Evolutionary conservation across 2,888 invertebrate species (phyloP).

Genomic region (Malthinus seriepunctatus): DNA sequence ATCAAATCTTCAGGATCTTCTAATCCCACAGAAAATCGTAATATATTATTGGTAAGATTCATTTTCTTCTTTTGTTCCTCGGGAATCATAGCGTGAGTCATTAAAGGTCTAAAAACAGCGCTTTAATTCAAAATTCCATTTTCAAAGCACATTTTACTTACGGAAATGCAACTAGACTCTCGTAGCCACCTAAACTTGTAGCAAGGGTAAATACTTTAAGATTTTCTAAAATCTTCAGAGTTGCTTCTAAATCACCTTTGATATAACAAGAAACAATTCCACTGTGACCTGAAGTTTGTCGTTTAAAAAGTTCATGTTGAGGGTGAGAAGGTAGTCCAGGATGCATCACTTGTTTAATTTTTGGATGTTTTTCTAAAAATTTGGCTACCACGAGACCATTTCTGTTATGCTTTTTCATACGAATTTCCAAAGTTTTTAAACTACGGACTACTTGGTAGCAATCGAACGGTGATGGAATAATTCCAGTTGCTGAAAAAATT

Average conservation of each 20-base stretch:
- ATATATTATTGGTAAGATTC: slow-evolving; percentile 81
- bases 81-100: slow-evolving; percentile 95
- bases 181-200: slow-evolving; percentile 90
- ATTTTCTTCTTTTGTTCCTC: slow-evolving; percentile 69
- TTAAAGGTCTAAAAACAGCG: slow-evolving; percentile 70
- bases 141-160: slow-evolving; percentile 55
- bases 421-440: slow-evolving; percentile 85
- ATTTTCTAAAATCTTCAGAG: slow-evolving; percentile 68
- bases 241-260: slow-evolving; percentile 70
- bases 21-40: slow-evolving; percentile 88
- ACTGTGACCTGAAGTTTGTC: slow-evolving; percentile 80
- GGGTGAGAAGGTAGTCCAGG: slow-evolving; percentile 83
- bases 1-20: slow-evolving; percentile 87
- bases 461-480: slow-evolving; percentile 94
- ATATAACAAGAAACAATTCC: slow-evolving; percentile 88
- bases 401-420: slow-evolving; percentile 87
- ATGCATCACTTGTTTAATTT: slow-evolving; percentile 74
- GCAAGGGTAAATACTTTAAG: slow-evolving; percentile 82
- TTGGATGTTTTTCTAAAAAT: slow-evolving; percentile 76
- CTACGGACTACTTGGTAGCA: slow-evolving; percentile 91
- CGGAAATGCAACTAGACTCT: slow-evolving; percentile 90
- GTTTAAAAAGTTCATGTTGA: slow-evolving; percentile 73
- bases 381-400: slow-evolving; percentile 77
- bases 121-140: no score
- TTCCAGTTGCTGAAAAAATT: slow-evolving; percentile 49